Conservation (phyloP, 2,888 invertebrate genomes). For the Mythimna ferrago region DNA sequence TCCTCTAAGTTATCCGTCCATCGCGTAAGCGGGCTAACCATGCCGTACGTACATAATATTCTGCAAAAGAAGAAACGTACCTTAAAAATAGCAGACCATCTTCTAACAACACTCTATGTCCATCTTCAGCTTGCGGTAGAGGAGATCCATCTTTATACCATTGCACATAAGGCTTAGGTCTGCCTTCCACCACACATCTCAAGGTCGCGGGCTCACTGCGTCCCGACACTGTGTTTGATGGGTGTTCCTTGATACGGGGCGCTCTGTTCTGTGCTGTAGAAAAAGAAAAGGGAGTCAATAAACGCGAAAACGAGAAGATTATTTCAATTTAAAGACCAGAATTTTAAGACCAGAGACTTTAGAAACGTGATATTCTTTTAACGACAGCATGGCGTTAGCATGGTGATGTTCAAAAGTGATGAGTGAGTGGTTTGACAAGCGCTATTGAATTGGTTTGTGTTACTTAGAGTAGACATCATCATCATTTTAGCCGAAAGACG, state of each 20-base stretch:
- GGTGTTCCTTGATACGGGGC: slow-evolving; percentile 99
- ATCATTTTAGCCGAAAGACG: no score
- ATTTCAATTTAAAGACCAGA: no score
- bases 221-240: slow-evolving; percentile 98
- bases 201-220: slow-evolving; percentile 99
- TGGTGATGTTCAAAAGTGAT: no score
- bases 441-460: no score
- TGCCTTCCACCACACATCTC: slow-evolving; percentile 99
- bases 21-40: no score
- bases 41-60: no score
- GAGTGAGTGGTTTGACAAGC: no score
- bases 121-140: slow-evolving; percentile 95
- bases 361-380: no score
- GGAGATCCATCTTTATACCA: slow-evolving; percentile 98
- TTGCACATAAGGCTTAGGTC: slow-evolving; percentile 96
- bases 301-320: background rate
- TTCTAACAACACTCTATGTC: slow-evolving; percentile 97
- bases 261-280: slow-evolving; percentile 95
- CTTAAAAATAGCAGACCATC: slow-evolving; percentile 98
- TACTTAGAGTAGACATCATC: no score
- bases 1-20: no score
- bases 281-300: slow-evolving; percentile 15
- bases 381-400: no score
- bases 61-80: slow-evolving; percentile 65
- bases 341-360: no score